Percentiles rank a stretch among this genome's conserved stretches.
These are phyloP conservation scores for Lepidurus couesii DNA, from an alignment of 1,140 invertebrate species.

Conservation along the genomic window DNA sequence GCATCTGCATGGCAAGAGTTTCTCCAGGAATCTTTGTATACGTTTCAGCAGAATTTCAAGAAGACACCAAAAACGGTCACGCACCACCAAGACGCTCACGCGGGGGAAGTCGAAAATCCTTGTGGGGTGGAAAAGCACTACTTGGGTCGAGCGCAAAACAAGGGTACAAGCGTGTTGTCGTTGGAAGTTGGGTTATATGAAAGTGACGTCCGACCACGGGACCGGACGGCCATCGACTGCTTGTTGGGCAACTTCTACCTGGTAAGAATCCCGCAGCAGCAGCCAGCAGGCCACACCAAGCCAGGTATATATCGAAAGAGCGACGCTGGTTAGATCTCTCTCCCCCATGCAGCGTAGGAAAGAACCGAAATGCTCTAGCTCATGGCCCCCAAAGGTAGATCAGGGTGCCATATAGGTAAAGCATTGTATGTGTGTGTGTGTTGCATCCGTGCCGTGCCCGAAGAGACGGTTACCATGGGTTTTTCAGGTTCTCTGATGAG, in stretches of 20 bases:
- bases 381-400: not conserved
- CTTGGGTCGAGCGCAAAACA: not conserved
- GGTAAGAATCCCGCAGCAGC: slow-evolving; percentile 3
- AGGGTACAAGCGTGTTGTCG: too few species aligned
- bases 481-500: not conserved
- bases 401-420: slow-evolving; percentile 12
- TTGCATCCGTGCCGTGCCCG: not conserved
- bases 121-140: not conserved
- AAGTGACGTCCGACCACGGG: slow-evolving; percentile 7
- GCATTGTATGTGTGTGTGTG: not conserved
- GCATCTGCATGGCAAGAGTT: too few species aligned
- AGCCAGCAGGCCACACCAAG: not conserved
- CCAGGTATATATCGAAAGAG: not conserved
- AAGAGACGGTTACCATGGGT: not conserved
- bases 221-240: slow-evolving; percentile 20
- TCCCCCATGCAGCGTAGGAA: not conserved
- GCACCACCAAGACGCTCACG: too few species aligned
- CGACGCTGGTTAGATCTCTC: not conserved
- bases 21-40: too few species aligned
- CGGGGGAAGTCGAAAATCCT: not conserved
- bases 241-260: not conserved
- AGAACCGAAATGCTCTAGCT: not conserved
- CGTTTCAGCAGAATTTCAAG: too few species aligned
- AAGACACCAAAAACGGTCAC: too few species aligned
- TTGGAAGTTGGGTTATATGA: not conserved